phyloP scores from a whole-genome alignment of 2,113 vertebrate genomes.

The Arvicanthis niloticus region DNA sequence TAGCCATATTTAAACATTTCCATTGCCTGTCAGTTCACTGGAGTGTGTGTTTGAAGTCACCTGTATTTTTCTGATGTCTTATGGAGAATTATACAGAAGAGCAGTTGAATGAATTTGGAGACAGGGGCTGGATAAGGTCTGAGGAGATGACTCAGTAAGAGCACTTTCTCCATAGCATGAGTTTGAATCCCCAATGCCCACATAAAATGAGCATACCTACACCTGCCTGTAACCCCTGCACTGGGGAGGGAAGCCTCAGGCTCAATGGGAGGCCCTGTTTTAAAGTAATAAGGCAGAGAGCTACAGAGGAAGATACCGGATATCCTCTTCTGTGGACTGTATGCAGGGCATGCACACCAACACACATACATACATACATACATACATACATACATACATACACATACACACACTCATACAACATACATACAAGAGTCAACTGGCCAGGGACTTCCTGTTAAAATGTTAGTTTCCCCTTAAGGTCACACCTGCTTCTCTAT shows the following conservation, averaged over 20 bases:
- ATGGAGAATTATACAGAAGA: neutral
- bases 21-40: neutral
- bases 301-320: neutral
- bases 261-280: neutral
- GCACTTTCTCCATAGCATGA: neutral
- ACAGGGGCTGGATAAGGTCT: neutral
- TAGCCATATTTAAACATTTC: neutral
- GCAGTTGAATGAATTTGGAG: constrained; percentile 27
- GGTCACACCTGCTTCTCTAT: constrained; percentile 23
- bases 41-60: neutral
- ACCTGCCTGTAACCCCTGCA: neutral
- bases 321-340: neutral
- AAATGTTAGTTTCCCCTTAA: constrained; percentile 18
- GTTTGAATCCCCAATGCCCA: neutral
- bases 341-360: neutral
- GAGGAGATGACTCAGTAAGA: neutral
- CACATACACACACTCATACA: no score
- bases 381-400: neutral
- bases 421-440: neutral
- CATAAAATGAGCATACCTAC: neutral
- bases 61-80: neutral
- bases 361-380: neutral
- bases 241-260: neutral
- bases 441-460: constrained; percentile 5
- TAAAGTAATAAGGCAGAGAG: neutral